A percentile compares a stretch with the other conserved stretches of the same genome.
These are phyloP conservation scores for Sitophilus oryzae DNA, from an alignment of 1,140 invertebrate species.

Conservation along the genomic window DNA sequence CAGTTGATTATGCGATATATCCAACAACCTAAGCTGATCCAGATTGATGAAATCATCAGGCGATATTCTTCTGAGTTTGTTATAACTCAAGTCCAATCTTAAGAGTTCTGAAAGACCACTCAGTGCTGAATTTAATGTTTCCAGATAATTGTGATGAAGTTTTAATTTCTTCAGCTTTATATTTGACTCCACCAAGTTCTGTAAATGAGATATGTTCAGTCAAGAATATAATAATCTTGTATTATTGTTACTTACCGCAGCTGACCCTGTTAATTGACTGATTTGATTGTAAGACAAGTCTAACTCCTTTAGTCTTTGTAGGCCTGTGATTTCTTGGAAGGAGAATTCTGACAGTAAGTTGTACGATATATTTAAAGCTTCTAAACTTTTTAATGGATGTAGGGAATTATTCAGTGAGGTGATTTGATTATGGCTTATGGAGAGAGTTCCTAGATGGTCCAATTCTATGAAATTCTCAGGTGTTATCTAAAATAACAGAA, in stretches of 20 bases:
- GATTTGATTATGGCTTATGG: slow-evolving; percentile 65
- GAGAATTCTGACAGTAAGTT: slow-evolving; percentile 72
- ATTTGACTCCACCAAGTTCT: slow-evolving; percentile 69
- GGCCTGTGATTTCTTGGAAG: slow-evolving; percentile 65
- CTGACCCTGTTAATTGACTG: slow-evolving; percentile 55
- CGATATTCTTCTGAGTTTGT: slow-evolving; percentile 62
- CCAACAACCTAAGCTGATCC: slow-evolving; percentile 61
- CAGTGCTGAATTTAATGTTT: slow-evolving; percentile 63
- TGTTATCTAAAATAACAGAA: slow-evolving; percentile 52
- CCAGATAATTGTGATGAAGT: slow-evolving; percentile 65
- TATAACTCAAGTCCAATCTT: slow-evolving; percentile 66
- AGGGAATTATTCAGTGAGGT: slow-evolving; percentile 66
- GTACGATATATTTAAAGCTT: slow-evolving; percentile 64
- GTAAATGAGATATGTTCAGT: slow-evolving; percentile 19
- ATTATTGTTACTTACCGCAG: slow-evolving; percentile 52
- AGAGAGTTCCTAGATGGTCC: slow-evolving; percentile 57
- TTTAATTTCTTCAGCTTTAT: slow-evolving; percentile 61
- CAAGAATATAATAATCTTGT: background rate
- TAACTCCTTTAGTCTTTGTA: slow-evolving; percentile 58
- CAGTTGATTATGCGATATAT: slow-evolving; percentile 70
- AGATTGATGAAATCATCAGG: slow-evolving; percentile 69
- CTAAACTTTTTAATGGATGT: slow-evolving; percentile 58
- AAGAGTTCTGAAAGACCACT: slow-evolving; percentile 65
- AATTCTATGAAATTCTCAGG: slow-evolving; percentile 67
- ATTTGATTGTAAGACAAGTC: slow-evolving; percentile 74